Conservation (phyloP, 2,888 invertebrate species). For the Oasisia sp. region DNA sequence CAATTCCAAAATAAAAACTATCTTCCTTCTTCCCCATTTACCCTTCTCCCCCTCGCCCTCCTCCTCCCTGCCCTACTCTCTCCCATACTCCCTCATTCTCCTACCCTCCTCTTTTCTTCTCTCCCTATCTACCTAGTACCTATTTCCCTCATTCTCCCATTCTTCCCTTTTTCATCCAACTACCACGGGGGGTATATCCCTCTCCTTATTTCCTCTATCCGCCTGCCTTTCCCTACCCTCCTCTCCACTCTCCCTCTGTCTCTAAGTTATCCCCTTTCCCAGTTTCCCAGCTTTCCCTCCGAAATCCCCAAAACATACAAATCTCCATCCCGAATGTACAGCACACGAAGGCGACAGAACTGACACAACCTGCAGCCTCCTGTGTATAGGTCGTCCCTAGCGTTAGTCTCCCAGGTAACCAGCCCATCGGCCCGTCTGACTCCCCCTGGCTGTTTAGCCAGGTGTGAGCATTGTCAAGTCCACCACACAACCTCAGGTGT, state of each 20-base stretch:
- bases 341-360: no score
- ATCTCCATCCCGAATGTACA: neutral
- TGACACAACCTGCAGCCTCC: neutral
- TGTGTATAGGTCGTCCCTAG: neutral
- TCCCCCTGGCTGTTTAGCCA: neutral
- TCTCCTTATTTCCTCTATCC: neutral
- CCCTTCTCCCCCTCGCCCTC: neutral
- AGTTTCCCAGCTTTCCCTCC: neutral
- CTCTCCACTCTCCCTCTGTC: no score
- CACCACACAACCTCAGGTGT: neutral
- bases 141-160: neutral
- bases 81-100: neutral
- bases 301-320: no score
- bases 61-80: neutral
- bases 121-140: neutral
- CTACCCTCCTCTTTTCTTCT: neutral
- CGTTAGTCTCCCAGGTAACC: neutral
- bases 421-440: neutral
- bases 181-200: no score
- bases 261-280: neutral
- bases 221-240: no score
- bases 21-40: neutral
- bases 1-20: no score
- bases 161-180: neutral
- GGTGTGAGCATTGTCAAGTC: neutral